Conservation (phyloP, 2,888 invertebrate genomes). For the Chrysodeixis includens region DNA sequence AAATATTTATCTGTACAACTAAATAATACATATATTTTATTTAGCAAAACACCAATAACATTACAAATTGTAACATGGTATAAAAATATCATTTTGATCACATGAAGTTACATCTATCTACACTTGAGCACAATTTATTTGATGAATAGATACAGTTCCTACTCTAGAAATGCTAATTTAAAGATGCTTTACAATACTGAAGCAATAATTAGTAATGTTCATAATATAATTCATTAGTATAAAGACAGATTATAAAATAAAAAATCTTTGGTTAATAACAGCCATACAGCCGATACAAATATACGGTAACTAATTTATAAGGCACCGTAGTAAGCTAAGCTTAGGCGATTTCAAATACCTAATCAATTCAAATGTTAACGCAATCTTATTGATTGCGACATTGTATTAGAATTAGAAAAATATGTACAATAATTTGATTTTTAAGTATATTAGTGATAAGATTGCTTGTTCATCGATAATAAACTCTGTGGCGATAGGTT, state of each 20-base stretch:
- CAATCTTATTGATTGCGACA: background rate
- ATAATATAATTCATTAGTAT: conserved; percentile 26
- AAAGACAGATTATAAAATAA: conserved; percentile 29
- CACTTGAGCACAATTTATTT: conserved; percentile 66
- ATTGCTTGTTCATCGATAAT: background rate
- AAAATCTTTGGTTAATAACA: conserved; percentile 40
- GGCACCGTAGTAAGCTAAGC: conserved; percentile 34
- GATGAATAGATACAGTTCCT: conserved; percentile 55
- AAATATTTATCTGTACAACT: conserved; percentile 63
- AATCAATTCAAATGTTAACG: background rate
- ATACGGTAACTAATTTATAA: conserved; percentile 20
- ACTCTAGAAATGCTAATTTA: conserved; percentile 75
- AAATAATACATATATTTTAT: conserved; percentile 59
- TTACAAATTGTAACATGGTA: conserved; percentile 58
- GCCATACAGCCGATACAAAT: conserved; percentile 13
- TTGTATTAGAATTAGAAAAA: background rate
- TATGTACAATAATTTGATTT: background rate
- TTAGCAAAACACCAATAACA: conserved; percentile 63
- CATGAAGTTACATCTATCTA: conserved; percentile 33
- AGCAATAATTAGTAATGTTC: conserved; percentile 55
- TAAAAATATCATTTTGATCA: conserved; percentile 69
- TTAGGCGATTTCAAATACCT: conserved; percentile 6
- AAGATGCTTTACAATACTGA: conserved; percentile 65
- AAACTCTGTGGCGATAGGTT: background rate
- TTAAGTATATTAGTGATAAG: background rate